Evolutionary conservation across 2,113 vertebrate genomes (phyloP), one percentile per base, ranked within the genome.

Genomic region (Syrmaticus mikado): DNA sequence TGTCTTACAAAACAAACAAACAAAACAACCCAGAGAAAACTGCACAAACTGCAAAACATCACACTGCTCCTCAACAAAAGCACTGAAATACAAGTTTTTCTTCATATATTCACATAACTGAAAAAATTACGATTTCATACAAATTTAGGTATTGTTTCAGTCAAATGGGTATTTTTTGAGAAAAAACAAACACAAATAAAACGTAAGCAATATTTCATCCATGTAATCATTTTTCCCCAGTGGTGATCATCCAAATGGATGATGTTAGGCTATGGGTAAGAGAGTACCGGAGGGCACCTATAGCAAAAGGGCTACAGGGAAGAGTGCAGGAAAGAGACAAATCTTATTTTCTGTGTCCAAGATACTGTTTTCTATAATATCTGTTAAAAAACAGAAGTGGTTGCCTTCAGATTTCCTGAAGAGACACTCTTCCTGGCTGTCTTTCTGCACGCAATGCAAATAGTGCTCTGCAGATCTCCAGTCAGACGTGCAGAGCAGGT

Each of bases 401-500:
- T 6, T 28, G 65, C 76, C 76, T 95, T 83, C 55, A 61, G 20
- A 83, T 85, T 70, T 91, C 68, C 67, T 80, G 87, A 95, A 76
- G 64, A 91, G 92, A 94, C 68, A 61, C 41, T 85, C 48, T 66
- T 62, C 11, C 28, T 0, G 1, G 85, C 50, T 36, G 50, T 16
- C 50, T 91, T 77, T 92, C 91, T 88, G 87, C 80, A 40, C 81
- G 85, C 79, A 80, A n/a, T 65, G 61, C 88, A 93, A 95, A 93
- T 71, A 66, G 74, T 58, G 68, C 88, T 90, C 38, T 92, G 70
- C 87, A 92, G 79, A 94, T 88, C 85, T 82, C 36, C 65, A 87
- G 76, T 93, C 82, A 94, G 93, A 91, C 34, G 76, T 83, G 85
- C 43, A 94, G 96, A 0, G 61, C 36, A 81, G 87, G 85, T 94